Conservation (phyloP, 2,113 vertebrate genomes). For the Chloropsis hardwickii region DNA sequence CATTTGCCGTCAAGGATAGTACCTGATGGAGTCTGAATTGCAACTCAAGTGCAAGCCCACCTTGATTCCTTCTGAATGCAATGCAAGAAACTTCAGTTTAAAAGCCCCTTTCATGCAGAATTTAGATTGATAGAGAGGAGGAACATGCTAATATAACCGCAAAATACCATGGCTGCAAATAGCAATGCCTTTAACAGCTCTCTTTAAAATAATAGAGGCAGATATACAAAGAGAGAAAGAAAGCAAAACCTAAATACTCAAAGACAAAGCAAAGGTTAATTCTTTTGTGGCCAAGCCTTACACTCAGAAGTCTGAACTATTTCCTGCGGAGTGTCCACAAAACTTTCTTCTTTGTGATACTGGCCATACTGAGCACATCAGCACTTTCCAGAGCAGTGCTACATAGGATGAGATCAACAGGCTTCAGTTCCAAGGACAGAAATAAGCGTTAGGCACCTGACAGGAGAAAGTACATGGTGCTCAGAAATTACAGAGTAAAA, state of each 20-base stretch:
- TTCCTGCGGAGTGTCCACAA: background rate
- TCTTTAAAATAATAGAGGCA: background rate
- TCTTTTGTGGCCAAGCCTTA: background rate
- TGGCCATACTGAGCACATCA: background rate
- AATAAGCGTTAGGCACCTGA: background rate
- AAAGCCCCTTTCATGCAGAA: background rate
- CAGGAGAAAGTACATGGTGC: background rate
- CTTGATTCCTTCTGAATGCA: background rate
- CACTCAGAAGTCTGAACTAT: background rate
- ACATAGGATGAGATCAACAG: background rate
- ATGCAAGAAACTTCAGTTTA: background rate
- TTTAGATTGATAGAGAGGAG: background rate
- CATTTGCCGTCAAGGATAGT: background rate
- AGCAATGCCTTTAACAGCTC: background rate
- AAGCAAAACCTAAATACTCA: background rate
- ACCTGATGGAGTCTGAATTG: background rate
- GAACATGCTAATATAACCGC: background rate
- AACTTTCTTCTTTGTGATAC: background rate
- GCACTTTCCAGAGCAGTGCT: background rate
- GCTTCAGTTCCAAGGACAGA: background rate
- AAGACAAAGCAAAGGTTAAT: constrained; percentile 22
- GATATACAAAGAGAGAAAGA: background rate
- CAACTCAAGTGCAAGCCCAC: background rate
- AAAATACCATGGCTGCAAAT: background rate
- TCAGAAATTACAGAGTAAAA: background rate